phyloP scores from a whole-genome alignment of 2,888 invertebrate species.

The Gerris lacustris region DNA sequence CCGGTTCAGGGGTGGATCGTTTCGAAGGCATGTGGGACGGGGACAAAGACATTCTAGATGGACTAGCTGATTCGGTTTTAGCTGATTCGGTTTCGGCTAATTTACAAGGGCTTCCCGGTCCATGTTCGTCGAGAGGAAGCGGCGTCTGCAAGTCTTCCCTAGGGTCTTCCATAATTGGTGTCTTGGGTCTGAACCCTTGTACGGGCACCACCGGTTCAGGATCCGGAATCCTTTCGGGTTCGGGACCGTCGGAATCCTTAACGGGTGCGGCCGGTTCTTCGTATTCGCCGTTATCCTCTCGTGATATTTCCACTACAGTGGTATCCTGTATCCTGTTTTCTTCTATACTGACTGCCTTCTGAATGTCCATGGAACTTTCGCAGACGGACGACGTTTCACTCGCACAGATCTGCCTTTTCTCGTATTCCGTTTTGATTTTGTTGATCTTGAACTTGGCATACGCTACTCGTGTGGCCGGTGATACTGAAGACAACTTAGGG shows the following conservation, averaged over 20 bases:
- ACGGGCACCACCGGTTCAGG: slow-evolving; percentile 28
- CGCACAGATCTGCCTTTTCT: slow-evolving; percentile 33
- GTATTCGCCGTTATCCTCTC: slow-evolving; percentile 15
- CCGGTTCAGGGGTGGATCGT: neutral
- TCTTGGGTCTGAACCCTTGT: slow-evolving; percentile 40
- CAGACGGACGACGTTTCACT: slow-evolving; percentile 31
- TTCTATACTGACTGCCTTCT: neutral
- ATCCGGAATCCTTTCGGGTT: slow-evolving; percentile 13
- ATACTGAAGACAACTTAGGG: slow-evolving; percentile 60
- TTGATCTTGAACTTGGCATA: slow-evolving; percentile 78
- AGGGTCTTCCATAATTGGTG: slow-evolving; percentile 48
- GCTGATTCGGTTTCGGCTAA: neutral
- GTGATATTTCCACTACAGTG: neutral
- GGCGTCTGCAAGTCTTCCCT: slow-evolving; percentile 40
- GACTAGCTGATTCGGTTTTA: neutral
- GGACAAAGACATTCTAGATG: neutral
- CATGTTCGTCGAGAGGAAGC: neutral
- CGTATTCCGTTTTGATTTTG: slow-evolving; percentile 50
- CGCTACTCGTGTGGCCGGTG: slow-evolving; percentile 66
- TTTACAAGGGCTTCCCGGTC: neutral
- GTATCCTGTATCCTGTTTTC: neutral
- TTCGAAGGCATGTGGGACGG: neutral
- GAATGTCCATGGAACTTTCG: slow-evolving; percentile 17
- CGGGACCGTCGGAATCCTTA: slow-evolving; percentile 2
- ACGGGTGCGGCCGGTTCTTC: slow-evolving; percentile 11